Base-by-base conservation (phyloP, 2,888 invertebrate species). In the Trichopria drosophilae region DNA sequence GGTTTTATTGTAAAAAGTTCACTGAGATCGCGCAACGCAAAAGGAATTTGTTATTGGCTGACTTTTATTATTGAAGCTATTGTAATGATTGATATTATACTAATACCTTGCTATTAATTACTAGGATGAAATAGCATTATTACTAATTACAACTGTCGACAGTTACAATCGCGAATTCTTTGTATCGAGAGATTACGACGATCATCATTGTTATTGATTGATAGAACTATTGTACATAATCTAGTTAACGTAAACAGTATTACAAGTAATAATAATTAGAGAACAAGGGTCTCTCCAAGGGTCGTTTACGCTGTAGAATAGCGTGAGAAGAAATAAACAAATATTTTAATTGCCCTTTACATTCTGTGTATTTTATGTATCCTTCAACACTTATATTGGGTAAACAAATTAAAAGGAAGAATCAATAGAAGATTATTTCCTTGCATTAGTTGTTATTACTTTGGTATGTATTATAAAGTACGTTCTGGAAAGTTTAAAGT, bases 201-300 rank as follows among this genome's bases (percentile, higher is more conserved):
- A 62, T 61, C 57, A 59, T 66, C 52, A 64, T 65, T 69, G 64
- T 69, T 69, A 64, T 55, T 49, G 57, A 62, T 60, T 65, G 57
- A 58, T 65, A 62, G 59, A 62, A 59, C 42, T 64, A 63, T 60
- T 73, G 71, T 73, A 73, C 65, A 74, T 73, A 73, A 66, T 69
- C 55, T 68, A 68, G 66, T 67, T 71, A 68, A 71, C 65, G 55
- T 64, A 53, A 64, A 67, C 74, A 75, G 74, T 75, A 74, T 75
- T 75, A 74, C 64, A 63, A 72, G 60, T 71, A 71, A 70, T 70
- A 69, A 71, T 60, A 39, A 53, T 64, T 69, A 71, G 67, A 55
- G 43, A 53, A 52, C 52, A 53, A 60, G 66, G 69, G 61, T 59
- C 57, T 66, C 58, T 55, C 58, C 65, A 64, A 68, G 60, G 49